A percentile compares a stretch with the other conserved stretches of the same genome.
These are phyloP conservation scores for Oscheius myriophilus DNA, from an alignment of 2,888 invertebrate genomes.

Conservation along the genomic window DNA sequence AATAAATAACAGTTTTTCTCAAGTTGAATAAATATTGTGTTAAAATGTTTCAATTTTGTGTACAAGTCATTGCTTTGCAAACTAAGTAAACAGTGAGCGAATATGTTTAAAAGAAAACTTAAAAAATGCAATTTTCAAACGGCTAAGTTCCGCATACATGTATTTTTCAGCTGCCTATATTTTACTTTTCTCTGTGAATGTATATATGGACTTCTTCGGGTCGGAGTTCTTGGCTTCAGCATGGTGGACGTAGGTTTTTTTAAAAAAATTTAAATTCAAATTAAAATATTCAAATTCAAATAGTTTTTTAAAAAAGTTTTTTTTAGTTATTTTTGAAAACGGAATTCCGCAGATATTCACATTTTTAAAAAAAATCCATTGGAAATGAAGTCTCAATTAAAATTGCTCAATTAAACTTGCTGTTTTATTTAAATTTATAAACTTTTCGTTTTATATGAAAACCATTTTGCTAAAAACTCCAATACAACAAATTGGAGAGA, in stretches of 20 bases:
- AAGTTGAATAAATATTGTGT: neutral
- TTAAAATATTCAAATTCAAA: neutral
- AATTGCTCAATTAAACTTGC: too few relatives aligned
- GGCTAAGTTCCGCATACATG: neutral
- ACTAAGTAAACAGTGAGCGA: neutral
- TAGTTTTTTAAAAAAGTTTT: neutral
- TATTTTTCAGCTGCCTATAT: slow-evolving; percentile 61
- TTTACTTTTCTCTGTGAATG: slow-evolving; percentile 64
- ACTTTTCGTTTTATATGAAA: too few relatives aligned
- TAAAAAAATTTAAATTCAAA: neutral
- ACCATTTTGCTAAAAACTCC: too few relatives aligned
- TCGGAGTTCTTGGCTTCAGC: slow-evolving; percentile 54
- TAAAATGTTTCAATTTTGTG: neutral
- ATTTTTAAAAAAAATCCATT: too few relatives aligned
- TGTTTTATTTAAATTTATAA: too few relatives aligned
- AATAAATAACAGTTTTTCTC: neutral
- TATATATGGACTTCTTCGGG: slow-evolving; percentile 68
- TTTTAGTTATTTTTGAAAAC: too few relatives aligned
- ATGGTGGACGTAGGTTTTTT: slow-evolving; percentile 55
- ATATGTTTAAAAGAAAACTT: neutral
- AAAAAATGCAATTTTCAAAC: neutral
- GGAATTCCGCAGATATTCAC: too few relatives aligned
- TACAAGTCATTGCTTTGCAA: neutral
- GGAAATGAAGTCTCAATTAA: too few relatives aligned
- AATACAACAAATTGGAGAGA: too few relatives aligned